phyloP scores from a whole-genome alignment of 2,888 invertebrate genomes.

The Mesorhabditis belari region DNA sequence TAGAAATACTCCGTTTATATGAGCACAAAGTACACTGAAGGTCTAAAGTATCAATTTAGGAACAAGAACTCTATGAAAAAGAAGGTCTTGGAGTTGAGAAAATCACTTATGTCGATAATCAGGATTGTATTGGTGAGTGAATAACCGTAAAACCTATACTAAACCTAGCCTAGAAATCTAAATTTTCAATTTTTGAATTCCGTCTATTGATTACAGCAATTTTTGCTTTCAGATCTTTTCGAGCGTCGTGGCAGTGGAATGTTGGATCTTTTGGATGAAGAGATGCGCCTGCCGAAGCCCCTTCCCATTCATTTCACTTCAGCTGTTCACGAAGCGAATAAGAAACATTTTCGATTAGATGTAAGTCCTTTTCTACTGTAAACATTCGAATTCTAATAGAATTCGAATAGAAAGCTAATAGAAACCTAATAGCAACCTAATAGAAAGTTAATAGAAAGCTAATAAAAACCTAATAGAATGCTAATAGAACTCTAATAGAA shows the following conservation, averaged over 20 bases:
- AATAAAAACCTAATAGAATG: too few relatives aligned
- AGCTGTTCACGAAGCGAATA: conserved; percentile 79
- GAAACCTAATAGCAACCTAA: too few relatives aligned
- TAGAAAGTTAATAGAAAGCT: too few relatives aligned
- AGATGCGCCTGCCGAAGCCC: conserved; percentile 88
- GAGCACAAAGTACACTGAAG: too few relatives aligned
- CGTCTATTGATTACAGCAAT: neutral
- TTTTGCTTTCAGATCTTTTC: conserved; percentile 56
- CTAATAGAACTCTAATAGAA: too few relatives aligned
- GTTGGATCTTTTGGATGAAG: conserved; percentile 86
- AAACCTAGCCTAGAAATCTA: too few relatives aligned
- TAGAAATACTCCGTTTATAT: too few relatives aligned
- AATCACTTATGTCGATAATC: conserved; percentile 89
- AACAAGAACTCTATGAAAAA: conserved; percentile 83
- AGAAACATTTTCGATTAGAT: conserved; percentile 74
- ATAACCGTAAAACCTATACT: neutral
- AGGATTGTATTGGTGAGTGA: conserved; percentile 81
- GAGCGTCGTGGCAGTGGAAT: conserved; percentile 77
- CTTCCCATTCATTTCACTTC: conserved; percentile 82
- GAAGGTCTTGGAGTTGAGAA: conserved; percentile 88
- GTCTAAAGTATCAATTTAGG: too few relatives aligned
- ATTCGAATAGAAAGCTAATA: too few relatives aligned
- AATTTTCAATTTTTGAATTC: too few relatives aligned
- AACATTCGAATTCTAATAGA: too few relatives aligned
- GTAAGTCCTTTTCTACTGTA: too few relatives aligned